Conservation (phyloP, 2,888 invertebrate species). For the Thyatira batis region DNA sequence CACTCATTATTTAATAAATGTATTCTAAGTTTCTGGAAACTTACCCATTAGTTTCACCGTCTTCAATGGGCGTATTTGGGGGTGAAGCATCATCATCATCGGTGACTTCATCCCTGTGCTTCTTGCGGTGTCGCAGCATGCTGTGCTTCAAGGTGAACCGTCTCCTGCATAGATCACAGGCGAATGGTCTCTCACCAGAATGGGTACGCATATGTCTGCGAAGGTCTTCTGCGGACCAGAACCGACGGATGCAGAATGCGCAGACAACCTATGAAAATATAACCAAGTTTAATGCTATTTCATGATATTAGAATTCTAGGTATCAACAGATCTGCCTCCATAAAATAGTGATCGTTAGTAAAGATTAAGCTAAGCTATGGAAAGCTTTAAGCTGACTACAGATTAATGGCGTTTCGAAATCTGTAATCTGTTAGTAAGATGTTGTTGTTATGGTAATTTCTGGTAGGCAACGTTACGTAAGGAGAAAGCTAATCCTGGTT, state of each 20-base stretch:
- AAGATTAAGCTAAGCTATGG: background rate
- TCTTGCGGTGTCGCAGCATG: slow-evolving; percentile 96
- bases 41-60: slow-evolving; percentile 68
- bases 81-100: slow-evolving; percentile 80
- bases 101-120: slow-evolving; percentile 85
- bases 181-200: slow-evolving; percentile 95
- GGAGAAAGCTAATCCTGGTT: background rate
- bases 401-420: background rate
- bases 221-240: slow-evolving; percentile 97
- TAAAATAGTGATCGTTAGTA: background rate
- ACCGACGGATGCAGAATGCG: slow-evolving; percentile 95
- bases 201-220: slow-evolving; percentile 97
- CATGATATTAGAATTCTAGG: background rate
- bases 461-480: background rate
- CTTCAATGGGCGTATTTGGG: slow-evolving; percentile 70
- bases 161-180: slow-evolving; percentile 93
- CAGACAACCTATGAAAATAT: slow-evolving; percentile 86
- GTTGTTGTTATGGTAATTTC: background rate
- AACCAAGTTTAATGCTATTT: background rate
- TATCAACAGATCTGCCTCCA: background rate
- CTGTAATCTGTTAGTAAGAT: background rate
- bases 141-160: slow-evolving; percentile 96
- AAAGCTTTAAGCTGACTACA: background rate
- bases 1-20: too few relatives aligned
- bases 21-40: slow-evolving; percentile 15